Percentiles rank a stretch among this genome's conserved stretches.
Evolutionary conservation across 2,888 invertebrate genomes (phyloP).

Genomic region (Atrina japonica): DNA sequence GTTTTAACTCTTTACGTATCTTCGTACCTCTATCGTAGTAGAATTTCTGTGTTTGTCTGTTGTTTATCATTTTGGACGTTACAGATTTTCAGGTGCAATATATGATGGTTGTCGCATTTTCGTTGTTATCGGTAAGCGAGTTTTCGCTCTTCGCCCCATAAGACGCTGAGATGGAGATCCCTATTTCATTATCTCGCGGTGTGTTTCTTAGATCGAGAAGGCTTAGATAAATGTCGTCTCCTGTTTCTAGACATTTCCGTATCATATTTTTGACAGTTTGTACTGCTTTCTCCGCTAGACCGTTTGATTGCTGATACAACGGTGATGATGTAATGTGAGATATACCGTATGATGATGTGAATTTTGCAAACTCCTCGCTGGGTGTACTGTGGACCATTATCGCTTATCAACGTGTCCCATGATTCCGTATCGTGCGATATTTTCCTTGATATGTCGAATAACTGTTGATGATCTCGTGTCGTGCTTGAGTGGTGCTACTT

Average conservation of each 20-base stretch:
- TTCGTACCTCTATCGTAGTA: slow-evolving; percentile 30
- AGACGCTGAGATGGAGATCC: slow-evolving; percentile 48
- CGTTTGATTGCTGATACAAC: too few relatives aligned
- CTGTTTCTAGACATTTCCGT: slow-evolving; percentile 34
- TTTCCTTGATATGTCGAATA: slow-evolving; percentile 36
- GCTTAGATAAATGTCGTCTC: slow-evolving; percentile 34
- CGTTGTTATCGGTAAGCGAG: slow-evolving; percentile 34
- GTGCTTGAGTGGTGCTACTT: slow-evolving; percentile 22
- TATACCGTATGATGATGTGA: slow-evolving; percentile 1
- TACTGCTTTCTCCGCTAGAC: too few relatives aligned
- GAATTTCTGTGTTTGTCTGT: too few relatives aligned
- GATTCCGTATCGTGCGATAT: slow-evolving; percentile 53
- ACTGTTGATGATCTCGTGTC: slow-evolving; percentile 29
- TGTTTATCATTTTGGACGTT: slow-evolving; percentile 7
- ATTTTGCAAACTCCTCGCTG: slow-evolving; percentile 42
- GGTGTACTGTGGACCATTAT: slow-evolving; percentile 53
- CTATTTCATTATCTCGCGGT: slow-evolving; percentile 34
- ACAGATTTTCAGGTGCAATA: not conserved
- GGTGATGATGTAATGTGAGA: too few relatives aligned
- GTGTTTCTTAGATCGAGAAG: slow-evolving; percentile 43
- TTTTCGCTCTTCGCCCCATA: slow-evolving; percentile 43
- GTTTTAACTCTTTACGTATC: not conserved
- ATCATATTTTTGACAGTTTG: too few relatives aligned
- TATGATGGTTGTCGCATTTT: slow-evolving; percentile 31
- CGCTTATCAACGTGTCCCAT: slow-evolving; percentile 43